Percentiles rank a stretch among this genome's conserved stretches.
These are phyloP conservation scores for Zosterops japonicus DNA, from an alignment of 2,113 vertebrate genomes.

Conservation along the genomic window DNA sequence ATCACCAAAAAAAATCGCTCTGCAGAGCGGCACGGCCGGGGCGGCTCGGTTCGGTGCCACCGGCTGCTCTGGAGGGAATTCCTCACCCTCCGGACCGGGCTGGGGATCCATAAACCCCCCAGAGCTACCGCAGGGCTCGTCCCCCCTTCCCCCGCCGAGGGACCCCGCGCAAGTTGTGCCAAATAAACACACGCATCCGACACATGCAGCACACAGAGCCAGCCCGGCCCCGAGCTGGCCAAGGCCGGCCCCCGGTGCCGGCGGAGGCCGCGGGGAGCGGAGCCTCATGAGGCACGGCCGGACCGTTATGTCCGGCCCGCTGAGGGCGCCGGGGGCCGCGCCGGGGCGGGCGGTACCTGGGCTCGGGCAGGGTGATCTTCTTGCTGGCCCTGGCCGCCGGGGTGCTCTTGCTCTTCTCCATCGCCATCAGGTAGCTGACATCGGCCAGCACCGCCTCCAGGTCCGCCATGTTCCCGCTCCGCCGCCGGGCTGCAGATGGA, in stretches of 20 bases:
- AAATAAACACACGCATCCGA: not conserved
- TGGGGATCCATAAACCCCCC: not conserved
- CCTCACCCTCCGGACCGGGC: not conserved
- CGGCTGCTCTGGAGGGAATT: fast-evolving
- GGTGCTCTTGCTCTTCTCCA: no score
- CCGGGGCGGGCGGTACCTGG: no score
- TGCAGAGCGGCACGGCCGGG: not conserved
- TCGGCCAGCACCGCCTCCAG: no score
- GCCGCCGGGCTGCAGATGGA: no score
- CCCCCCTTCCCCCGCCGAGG: not conserved
- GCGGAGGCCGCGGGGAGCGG: not conserved
- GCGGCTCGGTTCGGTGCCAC: not conserved
- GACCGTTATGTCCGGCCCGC: not conserved
- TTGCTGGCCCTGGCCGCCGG: no score
- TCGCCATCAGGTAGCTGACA: no score
- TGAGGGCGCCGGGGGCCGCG: no score
- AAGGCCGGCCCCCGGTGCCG: not conserved
- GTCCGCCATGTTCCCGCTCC: no score
- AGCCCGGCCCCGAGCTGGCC: not conserved
- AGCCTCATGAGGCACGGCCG: not conserved
- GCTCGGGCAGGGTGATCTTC: no score
- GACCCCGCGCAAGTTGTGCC: not conserved
- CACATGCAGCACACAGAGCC: not conserved
- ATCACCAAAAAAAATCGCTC: not conserved
- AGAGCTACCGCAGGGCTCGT: not conserved